Percentiles rank a stretch among this genome's conserved stretches.
These are phyloP conservation scores for Cairina moschata DNA, from an alignment of 2,113 vertebrate genomes.

Conservation along the genomic window DNA sequence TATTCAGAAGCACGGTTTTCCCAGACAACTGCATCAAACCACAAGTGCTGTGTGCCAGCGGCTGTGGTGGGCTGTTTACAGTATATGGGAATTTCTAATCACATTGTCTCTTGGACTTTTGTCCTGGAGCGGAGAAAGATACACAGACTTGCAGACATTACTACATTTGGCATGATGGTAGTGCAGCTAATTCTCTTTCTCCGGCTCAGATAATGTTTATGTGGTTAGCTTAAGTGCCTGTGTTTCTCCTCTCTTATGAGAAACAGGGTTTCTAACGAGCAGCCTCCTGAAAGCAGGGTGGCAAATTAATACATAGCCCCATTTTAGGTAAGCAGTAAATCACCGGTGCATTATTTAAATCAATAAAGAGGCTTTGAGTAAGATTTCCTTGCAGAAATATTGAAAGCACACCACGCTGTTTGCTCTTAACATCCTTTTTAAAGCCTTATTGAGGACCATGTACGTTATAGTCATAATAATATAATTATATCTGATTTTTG, in stretches of 20 bases:
- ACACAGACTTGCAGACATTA: background rate
- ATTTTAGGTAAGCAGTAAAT: constrained; percentile 30
- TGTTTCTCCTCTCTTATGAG: background rate
- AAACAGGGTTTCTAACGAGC: background rate
- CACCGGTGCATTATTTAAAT: constrained; percentile 15
- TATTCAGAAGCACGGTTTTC: background rate
- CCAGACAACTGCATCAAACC: background rate
- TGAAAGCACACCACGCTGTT: background rate
- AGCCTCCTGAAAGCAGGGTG: background rate
- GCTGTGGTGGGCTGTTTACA: background rate
- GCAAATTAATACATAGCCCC: background rate
- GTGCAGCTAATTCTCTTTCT: background rate
- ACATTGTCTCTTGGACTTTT: background rate
- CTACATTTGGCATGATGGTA: background rate
- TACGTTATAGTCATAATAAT: background rate
- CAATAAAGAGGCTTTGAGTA: background rate
- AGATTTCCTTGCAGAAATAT: background rate
- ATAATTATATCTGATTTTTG: background rate
- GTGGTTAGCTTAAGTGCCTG: constrained; percentile 49
- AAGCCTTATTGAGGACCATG: background rate
- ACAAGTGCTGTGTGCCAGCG: background rate
- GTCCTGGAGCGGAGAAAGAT: background rate
- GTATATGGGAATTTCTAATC: background rate
- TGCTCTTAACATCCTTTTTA: background rate
- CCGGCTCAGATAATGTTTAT: constrained; percentile 27